These are phyloP conservation scores for Tetragnatha montana DNA, from an alignment of 2,888 invertebrate genomes.

Conservation along the genomic window DNA sequence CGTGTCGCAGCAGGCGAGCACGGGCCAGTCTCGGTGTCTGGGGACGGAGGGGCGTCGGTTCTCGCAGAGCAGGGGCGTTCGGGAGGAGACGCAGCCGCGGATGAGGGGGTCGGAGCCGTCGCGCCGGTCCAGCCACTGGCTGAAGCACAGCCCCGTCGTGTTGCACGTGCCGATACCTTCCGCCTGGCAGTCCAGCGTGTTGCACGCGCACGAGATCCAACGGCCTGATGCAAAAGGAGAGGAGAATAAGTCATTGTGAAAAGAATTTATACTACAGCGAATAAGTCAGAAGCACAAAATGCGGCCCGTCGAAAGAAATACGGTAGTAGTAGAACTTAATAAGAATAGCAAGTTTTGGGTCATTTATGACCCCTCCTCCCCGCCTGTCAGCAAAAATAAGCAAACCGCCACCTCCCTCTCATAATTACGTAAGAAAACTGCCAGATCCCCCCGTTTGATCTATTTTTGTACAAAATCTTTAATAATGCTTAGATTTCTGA, in stretches of 20 bases:
- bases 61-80: constrained; percentile 77
- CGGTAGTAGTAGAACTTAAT: no score
- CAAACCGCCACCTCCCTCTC: no score
- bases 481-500: no score
- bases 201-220: constrained; percentile 75
- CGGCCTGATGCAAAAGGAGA: constrained; percentile 64
- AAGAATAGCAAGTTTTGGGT: no score
- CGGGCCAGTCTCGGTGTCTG: constrained; percentile 75
- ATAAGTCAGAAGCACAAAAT: neutral
- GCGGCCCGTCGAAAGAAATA: no score
- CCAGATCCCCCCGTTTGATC: no score
- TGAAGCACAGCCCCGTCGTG: constrained; percentile 76
- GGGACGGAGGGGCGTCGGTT: constrained; percentile 75
- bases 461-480: no score
- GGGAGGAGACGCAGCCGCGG: constrained; percentile 76
- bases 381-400: no score
- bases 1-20: constrained; percentile 76
- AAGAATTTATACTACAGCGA: neutral
- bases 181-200: constrained; percentile 75
- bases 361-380: no score
- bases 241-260: neutral
- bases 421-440: no score
- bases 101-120: constrained; percentile 74
- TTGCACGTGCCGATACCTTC: constrained; percentile 74
- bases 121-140: constrained; percentile 75